Conservation (phyloP, 2,888 invertebrate genomes). For the Sisyra terminalis region DNA sequence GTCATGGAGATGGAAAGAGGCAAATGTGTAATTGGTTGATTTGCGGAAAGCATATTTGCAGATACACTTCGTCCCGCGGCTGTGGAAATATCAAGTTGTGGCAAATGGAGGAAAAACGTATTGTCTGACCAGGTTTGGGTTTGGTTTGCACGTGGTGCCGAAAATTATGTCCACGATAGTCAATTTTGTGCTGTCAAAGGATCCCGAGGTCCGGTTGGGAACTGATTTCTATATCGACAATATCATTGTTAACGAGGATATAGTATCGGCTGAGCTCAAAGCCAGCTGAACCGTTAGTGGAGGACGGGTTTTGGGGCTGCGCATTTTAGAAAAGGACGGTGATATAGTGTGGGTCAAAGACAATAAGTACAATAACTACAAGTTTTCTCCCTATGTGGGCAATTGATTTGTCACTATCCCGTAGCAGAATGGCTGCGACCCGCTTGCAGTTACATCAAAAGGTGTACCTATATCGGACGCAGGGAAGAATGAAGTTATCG, state of each 20-base stretch:
- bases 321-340: background rate
- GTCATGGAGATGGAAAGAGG: background rate
- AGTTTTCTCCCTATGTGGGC: conserved; percentile 1
- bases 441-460: background rate
- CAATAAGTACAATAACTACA: background rate
- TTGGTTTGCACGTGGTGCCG: background rate
- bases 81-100: background rate
- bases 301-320: background rate
- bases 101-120: background rate
- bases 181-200: background rate
- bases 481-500: background rate
- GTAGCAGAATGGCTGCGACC: background rate
- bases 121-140: background rate
- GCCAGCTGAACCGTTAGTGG: background rate
- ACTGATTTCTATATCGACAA: background rate
- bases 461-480: background rate
- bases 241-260: conserved; percentile 12
- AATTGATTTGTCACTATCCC: too few relatives aligned
- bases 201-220: background rate
- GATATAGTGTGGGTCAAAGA: background rate
- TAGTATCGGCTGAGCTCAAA: background rate
- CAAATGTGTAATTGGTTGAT: background rate
- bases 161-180: conserved; percentile 1
- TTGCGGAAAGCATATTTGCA: background rate
- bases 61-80: background rate